Percentiles rank a stretch among this genome's conserved stretches.
Conservation (phyloP, 2,113 vertebrate genomes). For the Archilochus colubris region DNA sequence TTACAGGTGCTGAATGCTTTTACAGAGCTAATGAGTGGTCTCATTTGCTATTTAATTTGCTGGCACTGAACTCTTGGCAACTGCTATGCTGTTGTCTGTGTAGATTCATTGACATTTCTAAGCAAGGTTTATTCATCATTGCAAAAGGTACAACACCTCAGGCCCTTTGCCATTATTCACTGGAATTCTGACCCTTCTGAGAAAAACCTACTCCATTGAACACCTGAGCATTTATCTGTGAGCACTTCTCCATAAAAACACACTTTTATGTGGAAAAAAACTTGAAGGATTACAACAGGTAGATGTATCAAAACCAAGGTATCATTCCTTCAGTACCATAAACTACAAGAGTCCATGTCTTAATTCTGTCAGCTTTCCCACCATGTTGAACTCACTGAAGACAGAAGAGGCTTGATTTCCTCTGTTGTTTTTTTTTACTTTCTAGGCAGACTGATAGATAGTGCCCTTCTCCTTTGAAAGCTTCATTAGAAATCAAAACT, state of each 20-base stretch:
- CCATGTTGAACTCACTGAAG: not conserved
- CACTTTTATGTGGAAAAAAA: fast-evolving
- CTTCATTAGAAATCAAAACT: not conserved
- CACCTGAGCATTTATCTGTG: not conserved
- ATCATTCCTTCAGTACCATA: not conserved
- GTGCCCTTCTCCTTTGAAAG: not conserved
- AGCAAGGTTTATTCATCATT: not conserved
- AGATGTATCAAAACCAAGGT: not conserved
- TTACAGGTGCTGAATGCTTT: not conserved
- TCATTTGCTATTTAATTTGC: not conserved
- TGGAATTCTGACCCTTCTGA: not conserved
- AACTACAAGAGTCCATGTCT: fast-evolving
- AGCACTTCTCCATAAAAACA: not conserved
- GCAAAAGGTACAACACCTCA: not conserved
- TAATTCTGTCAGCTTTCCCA: not conserved
- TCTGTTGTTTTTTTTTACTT: not conserved
- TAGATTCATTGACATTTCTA: not conserved
- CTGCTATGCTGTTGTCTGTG: not conserved
- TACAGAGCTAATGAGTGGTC: not conserved
- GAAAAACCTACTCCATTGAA: not conserved
- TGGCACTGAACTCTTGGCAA: not conserved
- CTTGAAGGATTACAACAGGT: not conserved
- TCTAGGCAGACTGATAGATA: not conserved
- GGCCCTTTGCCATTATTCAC: not conserved
- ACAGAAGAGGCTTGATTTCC: not conserved